Base-by-base conservation (phyloP, 2,113 vertebrate genomes). In the Corapipo altera region DNA sequence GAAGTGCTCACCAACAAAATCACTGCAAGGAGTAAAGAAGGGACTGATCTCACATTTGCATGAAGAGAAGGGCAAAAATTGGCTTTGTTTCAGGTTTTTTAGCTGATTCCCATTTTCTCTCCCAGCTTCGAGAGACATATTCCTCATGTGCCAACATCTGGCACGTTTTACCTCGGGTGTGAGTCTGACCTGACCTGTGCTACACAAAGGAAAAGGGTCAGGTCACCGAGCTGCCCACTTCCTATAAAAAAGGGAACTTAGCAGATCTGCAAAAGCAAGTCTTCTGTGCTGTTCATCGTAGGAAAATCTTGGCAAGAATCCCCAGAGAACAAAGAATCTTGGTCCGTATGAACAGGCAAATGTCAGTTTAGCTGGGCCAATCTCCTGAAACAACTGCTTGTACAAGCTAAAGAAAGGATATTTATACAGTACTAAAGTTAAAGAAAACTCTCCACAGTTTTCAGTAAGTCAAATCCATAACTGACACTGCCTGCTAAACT, bases 131-230 rank as follows among this genome's bases (percentile, higher is more conserved):
- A 39, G 23, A 54, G n/a, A 28, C 26, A 6, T 3, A 35, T 43
- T 49, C 49, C 59, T 35, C 28, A 13, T 0, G 0, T 69, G 27
- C 8, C 35, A 3, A 3, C 24, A 8, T 11, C 52, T 59, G 61
- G 55, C 61, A 90, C 0, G 0, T 30, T 75, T 64, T 17, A 28
- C n/a, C 35, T 37, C 43, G 46, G 1, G 0, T 61, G 44, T 32
- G 32, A 12, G 9, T 4, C 21, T 35, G 77, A 21, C 12, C 51
- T 49, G 46, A 44, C 18, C 55, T 58, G 46, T n/a, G 32, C 55
- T 73, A 41, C 77, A 17, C 43, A 32, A 41, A 66, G 22, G 17
- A 48, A 43, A 49, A 51, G 11, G 9, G 22, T 55, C 65, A 58
- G 27, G 39, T n/a, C 57, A 49, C 35, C 48, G 26, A 19, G 30